Evolutionary conservation across 2,113 vertebrate genomes (phyloP).

Genomic region (Haemorhous mexicanus): DNA sequence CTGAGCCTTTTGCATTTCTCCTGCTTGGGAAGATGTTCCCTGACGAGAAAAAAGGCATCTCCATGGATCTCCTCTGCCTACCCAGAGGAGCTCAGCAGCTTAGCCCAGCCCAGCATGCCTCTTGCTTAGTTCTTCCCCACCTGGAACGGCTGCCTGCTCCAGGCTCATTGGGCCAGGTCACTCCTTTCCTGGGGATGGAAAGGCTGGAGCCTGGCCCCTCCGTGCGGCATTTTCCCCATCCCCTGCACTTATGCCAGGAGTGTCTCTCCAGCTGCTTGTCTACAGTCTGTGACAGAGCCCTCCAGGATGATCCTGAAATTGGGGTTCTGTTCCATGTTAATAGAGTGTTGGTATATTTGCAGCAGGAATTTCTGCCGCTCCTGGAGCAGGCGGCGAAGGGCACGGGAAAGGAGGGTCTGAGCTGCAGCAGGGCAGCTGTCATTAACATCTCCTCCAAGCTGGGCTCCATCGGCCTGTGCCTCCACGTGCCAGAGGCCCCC

Average conservation of each 20-base stretch:
- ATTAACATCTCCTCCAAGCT: conserved; percentile 43
- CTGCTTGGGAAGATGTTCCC: neutral
- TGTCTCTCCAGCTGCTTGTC: neutral
- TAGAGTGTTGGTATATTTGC: rapidly evolving
- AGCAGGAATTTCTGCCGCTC: conserved; percentile 34
- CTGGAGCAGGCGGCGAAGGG: neutral
- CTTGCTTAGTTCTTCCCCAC: neutral
- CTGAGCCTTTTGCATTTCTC: neutral
- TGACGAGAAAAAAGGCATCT: neutral
- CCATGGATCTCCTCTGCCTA: neutral
- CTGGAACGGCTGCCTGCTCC: neutral
- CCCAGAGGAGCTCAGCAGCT: neutral
- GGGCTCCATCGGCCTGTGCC: conserved; percentile 20
- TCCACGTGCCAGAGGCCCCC: neutral
- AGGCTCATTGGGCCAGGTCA: rapidly evolving
- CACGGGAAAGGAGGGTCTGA: neutral
- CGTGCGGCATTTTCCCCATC: neutral
- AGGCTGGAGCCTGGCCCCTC: neutral
- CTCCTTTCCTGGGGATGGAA: neutral
- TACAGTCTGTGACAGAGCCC: neutral
- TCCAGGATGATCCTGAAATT: neutral
- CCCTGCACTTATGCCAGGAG: neutral
- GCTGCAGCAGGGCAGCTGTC: neutral
- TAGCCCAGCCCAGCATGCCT: neutral
- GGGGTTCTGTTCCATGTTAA: rapidly evolving